phyloP scores from a whole-genome alignment of 2,113 vertebrate genomes.

The Pungitius pungitius region DNA sequence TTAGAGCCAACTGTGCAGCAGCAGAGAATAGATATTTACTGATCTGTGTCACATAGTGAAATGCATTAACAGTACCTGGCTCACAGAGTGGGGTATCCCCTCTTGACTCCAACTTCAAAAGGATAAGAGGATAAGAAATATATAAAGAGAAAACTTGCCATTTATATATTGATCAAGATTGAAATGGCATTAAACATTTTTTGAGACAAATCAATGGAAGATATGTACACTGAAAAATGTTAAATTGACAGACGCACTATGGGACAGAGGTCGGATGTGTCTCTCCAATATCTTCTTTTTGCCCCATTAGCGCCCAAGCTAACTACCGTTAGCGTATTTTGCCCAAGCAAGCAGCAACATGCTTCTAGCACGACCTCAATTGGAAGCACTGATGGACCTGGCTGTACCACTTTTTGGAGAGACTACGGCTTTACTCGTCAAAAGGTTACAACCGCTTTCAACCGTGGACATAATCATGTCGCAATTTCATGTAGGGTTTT shows the following conservation, averaged over 20 bases:
- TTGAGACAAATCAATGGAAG: background rate
- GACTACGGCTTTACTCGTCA: background rate
- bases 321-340: background rate
- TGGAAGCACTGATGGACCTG: background rate
- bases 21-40: constrained; percentile 16
- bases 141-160: background rate
- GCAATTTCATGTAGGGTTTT: background rate
- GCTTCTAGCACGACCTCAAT: background rate
- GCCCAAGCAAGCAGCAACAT: background rate
- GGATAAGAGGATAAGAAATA: background rate
- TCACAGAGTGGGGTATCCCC: background rate
- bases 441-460: background rate
- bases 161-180: background rate
- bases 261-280: background rate
- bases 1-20: background rate
- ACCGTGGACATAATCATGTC: background rate
- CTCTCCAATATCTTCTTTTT: background rate
- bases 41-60: constrained; percentile 19
- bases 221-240: background rate
- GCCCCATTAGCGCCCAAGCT: background rate
- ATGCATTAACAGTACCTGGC: constrained; percentile 9
- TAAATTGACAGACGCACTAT: too few relatives aligned
- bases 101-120: background rate
- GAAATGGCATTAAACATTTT: background rate
- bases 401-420: background rate